A percentile compares a stretch with the other conserved stretches of the same genome.
phyloP scores from a whole-genome alignment of 2,113 vertebrate genomes.

The Callospermophilus lateralis region DNA sequence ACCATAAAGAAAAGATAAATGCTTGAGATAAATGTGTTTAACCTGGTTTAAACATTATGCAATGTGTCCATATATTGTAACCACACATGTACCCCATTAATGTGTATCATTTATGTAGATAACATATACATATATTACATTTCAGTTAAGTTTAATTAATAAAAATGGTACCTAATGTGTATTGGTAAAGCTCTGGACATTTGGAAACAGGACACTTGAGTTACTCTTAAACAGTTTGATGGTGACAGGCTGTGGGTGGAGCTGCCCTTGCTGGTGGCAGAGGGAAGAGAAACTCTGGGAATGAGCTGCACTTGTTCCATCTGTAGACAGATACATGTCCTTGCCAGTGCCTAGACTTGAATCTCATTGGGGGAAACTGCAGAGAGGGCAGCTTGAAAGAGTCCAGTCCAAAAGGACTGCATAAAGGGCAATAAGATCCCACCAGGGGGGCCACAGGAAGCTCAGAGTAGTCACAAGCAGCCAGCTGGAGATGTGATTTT shows the following conservation, averaged over 20 bases:
- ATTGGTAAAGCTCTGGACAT: not conserved
- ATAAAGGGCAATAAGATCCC: no score
- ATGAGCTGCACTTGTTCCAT: not conserved
- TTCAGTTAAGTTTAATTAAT: not conserved
- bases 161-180: not conserved
- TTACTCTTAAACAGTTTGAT: not conserved
- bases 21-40: not conserved
- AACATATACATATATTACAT: not conserved
- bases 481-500: not conserved
- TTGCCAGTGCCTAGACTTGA: not conserved
- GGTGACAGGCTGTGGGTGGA: not conserved
- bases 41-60: not conserved
- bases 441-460: not conserved
- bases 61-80: not conserved
- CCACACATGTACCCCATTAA: no score
- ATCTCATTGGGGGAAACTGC: not conserved
- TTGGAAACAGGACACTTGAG: not conserved
- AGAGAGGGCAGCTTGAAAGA: not conserved
- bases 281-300: not conserved
- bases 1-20: not conserved
- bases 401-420: not conserved
- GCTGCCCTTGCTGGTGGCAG: not conserved
- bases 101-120: no score
- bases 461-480: not conserved
- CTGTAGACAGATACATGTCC: accelerated